Percentiles rank a stretch among this genome's conserved stretches.
These are phyloP conservation scores for Probaryconus sp. DNA, from an alignment of 1,140 invertebrate species.

Conservation along the genomic window DNA sequence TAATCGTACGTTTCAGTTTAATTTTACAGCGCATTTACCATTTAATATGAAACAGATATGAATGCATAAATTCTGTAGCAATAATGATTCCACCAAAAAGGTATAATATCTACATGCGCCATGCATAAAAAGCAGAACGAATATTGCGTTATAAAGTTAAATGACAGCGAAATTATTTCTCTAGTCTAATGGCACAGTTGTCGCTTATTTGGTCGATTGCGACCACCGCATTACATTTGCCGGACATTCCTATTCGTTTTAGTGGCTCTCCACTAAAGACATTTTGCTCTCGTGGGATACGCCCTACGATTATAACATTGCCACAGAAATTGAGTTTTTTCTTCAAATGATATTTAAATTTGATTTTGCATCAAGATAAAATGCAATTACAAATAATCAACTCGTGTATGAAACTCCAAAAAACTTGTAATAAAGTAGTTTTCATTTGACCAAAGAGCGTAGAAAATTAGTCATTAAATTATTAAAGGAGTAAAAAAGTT, in stretches of 20 bases:
- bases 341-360: too few species aligned
- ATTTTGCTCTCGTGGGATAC: not conserved
- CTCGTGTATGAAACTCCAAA: too few species aligned
- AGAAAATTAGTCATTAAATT: not conserved
- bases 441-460: too few species aligned
- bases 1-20: conserved; percentile 23
- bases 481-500: too few species aligned
- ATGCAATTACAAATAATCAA: too few species aligned
- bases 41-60: conserved; percentile 41
- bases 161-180: conserved; percentile 28
- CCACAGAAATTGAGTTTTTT: too few species aligned
- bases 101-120: conserved; percentile 30
- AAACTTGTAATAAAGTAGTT: too few species aligned
- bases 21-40: conserved; percentile 22
- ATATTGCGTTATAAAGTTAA: conserved; percentile 35
- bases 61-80: conserved; percentile 30
- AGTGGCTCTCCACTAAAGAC: not conserved
- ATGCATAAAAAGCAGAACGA: conserved; percentile 3
- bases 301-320: too few species aligned
- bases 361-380: too few species aligned
- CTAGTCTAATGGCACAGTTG: conserved; percentile 7
- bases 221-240: conserved; percentile 4
- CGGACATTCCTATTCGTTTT: conserved; percentile 2
- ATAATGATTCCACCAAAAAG: conserved; percentile 36
- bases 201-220: not conserved